Evolutionary conservation across 1,140 invertebrate species (phyloP), one percentile per base, ranked within the genome.

Genomic region (Physella acuta): DNA sequence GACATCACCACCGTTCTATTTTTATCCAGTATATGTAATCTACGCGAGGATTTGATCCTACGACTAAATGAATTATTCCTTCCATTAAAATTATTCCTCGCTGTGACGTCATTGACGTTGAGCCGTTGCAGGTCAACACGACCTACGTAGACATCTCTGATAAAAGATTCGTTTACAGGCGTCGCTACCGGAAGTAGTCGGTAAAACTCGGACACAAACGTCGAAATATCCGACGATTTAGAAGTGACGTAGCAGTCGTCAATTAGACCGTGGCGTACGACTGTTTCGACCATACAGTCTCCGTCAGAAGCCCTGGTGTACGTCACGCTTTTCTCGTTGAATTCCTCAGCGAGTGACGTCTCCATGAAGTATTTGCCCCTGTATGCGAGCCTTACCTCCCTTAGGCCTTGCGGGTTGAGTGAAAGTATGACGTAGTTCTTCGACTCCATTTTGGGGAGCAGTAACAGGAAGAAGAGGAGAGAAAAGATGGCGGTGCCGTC

Each of bases 351-450:
- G 3, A 63, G 51, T 20, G 62, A 75, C 11, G 70, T 71, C 55
- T 73, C 71, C 62, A 74, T 37, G 17, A 65, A 16, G 2, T 70
- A 39, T 36, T 67, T 55, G 30, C 60, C 68, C 3, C 58, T 53
- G 51, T 37, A 68, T 3, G 60, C 51, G 3, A 73, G 39, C 16
- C 73, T 62, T 26, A 75, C 24, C 44, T 77, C 71, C 16, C 61
- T 63, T 26, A 75, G 71, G 17, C 66, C 56, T 24, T 70, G 36
- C 3, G 28, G 20, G 49, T 68, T 71, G 11, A 71, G 53, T 4
- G 58, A 37, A 20, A 73, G 71, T 58, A 62, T 73, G 4, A 73
- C 68, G 61, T 63, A 51, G 26, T 63, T 51, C 24, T 3, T 28
- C 2, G 60, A 3, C 20, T 44, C 24, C 3, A 24, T 26, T 3